Evolutionary conservation across 2,797 vertebrate species (phyloP).

Genomic region (Salarias fasciatus): DNA sequence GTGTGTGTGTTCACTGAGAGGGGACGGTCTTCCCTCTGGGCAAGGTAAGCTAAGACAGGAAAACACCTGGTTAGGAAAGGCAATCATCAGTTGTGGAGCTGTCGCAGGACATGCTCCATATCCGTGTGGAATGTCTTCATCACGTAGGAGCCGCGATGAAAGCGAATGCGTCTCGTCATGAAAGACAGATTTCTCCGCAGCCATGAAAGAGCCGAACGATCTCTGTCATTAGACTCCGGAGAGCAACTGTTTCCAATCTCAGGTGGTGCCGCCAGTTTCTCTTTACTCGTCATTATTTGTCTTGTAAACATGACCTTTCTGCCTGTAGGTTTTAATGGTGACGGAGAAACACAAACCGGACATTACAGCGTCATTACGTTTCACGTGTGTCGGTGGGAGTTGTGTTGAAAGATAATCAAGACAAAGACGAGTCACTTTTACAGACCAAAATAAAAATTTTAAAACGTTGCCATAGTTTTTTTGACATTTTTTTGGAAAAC

Average conservation of each 20-base stretch:
- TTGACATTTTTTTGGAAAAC: no score
- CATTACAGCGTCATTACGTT: not conserved
- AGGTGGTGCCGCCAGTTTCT: conserved; percentile 33
- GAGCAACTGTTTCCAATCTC: conserved; percentile 36
- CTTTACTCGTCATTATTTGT: conserved; percentile 44
- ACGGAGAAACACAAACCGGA: conserved; percentile 21
- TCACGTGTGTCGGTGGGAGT: not conserved
- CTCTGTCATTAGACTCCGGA: conserved; percentile 53
- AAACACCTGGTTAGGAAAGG: conserved; percentile 71
- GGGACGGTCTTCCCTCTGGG: conserved; percentile 59
- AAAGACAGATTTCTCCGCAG: conserved; percentile 11
- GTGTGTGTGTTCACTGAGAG: conserved; percentile 39
- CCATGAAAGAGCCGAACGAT: conserved; percentile 25
- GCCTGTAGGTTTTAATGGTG: conserved; percentile 33
- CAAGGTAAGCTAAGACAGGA: conserved; percentile 62
- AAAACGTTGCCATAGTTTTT: no score
- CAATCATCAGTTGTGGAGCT: conserved; percentile 57
- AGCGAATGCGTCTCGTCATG: conserved; percentile 28
- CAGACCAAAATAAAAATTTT: no score
- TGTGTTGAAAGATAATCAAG: no score
- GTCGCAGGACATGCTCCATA: conserved; percentile 39
- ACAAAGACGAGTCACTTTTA: no score
- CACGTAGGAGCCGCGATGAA: conserved; percentile 38
- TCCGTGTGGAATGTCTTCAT: conserved; percentile 54
- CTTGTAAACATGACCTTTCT: conserved; percentile 56